phyloP scores from a whole-genome alignment of 2,797 vertebrate genomes.

The Ispidina lecontei region DNA sequence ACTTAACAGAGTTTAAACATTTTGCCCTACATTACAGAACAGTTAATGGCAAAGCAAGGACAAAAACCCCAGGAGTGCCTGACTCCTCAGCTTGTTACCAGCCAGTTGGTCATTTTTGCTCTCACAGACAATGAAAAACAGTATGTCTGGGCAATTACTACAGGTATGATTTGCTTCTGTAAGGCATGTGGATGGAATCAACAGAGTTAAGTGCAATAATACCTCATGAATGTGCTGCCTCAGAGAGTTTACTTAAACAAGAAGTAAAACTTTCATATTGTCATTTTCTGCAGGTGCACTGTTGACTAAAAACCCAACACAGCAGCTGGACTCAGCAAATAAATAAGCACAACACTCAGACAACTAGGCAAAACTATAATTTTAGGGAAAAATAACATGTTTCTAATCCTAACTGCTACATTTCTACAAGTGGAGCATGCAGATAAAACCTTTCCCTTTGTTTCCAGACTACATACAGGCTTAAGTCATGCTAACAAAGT shows the following conservation, averaged over 20 bases:
- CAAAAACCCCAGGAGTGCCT: background rate
- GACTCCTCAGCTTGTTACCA: conserved; percentile 19
- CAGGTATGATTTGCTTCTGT: conserved; percentile 57
- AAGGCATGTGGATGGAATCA: conserved; percentile 72
- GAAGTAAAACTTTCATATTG: conserved; percentile 31
- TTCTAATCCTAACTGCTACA: background rate
- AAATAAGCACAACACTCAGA: conserved; percentile 14
- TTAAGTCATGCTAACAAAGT: background rate
- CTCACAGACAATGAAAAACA: background rate
- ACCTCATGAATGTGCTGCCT: conserved; percentile 49
- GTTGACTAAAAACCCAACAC: conserved; percentile 24
- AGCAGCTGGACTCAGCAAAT: conserved; percentile 16
- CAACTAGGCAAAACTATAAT: background rate
- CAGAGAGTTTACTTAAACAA: conserved; percentile 47
- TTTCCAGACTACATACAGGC: conserved; percentile 33
- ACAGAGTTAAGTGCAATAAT: conserved; percentile 50
- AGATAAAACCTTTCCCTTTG: conserved; percentile 42
- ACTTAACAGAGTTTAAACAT: conserved; percentile 36
- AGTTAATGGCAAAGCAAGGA: conserved; percentile 33
- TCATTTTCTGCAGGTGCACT: conserved; percentile 20
- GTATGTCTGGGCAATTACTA: conserved; percentile 28
- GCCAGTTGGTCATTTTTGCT: conserved; percentile 28
- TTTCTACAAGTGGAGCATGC: conserved; percentile 7
- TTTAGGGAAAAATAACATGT: background rate
- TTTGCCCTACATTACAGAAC: conserved; percentile 38